phyloP scores from a whole-genome alignment of 2,797 vertebrate species.

The Acropternis orthonyx region DNA sequence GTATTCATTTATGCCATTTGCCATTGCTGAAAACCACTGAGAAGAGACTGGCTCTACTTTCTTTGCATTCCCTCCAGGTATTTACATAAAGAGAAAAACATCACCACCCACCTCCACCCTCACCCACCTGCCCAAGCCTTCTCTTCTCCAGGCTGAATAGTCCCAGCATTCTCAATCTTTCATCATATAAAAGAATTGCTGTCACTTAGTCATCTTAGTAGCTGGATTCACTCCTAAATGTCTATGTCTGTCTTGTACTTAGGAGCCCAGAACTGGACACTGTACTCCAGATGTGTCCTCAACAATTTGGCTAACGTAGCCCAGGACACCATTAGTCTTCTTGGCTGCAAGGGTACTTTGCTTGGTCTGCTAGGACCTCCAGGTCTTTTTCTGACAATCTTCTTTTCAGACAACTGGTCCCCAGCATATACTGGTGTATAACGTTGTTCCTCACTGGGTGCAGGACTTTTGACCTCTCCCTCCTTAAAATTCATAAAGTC shows the following conservation, averaged over 20 bases:
- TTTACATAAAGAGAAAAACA: not conserved
- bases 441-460: not conserved
- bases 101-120: not conserved
- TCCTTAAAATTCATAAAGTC: not conserved
- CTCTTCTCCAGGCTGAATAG: not conserved
- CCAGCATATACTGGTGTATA: not conserved
- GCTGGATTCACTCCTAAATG: not conserved
- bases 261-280: not conserved
- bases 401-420: not conserved
- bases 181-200: not conserved
- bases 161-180: not conserved
- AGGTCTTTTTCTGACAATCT: not conserved
- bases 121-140: not conserved
- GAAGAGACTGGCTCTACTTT: not conserved
- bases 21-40: not conserved
- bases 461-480: not conserved
- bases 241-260: too few relatives aligned
- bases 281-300: not conserved
- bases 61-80: not conserved
- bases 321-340: not conserved
- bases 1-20: not conserved
- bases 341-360: not conserved
- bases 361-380: not conserved
- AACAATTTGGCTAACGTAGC: accelerated
- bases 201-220: not conserved